Base-by-base conservation (phyloP, 2,888 invertebrate genomes). In the Priocnemis perturbator region DNA sequence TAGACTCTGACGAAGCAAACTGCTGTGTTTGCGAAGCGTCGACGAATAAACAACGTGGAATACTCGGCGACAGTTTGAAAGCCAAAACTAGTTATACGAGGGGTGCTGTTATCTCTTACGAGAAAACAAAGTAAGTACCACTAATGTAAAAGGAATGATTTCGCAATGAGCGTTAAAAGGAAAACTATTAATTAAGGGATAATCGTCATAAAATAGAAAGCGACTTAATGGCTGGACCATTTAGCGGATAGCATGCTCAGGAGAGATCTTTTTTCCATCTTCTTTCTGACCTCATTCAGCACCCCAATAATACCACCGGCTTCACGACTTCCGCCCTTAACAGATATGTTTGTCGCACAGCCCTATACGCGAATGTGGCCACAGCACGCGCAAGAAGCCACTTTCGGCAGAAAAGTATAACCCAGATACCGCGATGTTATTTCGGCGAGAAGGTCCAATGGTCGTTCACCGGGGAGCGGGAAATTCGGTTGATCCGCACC, bases 171-270 rank as follows among this genome's bases (percentile, higher is more conserved):
- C 7, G 37, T 9, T 3, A 37, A 11, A 9, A 11, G 37, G 37
- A 37, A 37, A 1, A 11, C 37, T 37, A 11, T 37, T 37, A 37
- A 11, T 37, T 37, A 37, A 7, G 1, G 11, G 37, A 37, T 37
- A 37, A 37, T 37, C 7, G 14, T 9, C 37, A 11, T 1, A 11
- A 11, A 37, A 11, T 37, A 1, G 37, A 37, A 37, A 37, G 37
- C 76, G 70, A 69, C 56, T 26, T 72, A 75, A 77, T 70, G 65
- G 64, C 45, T 11, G 17, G 37, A 50, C 57, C 64, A 65, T 78
- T 76, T 76, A 78, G 70, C 64, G 70, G 73, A 66, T 68, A 76
- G 59, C 64, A 63, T 23, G 52, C 62, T 68, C 70, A 72, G 64
- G 62, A 1, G 37, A 37, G 7, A 37, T 37, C 37, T 37, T 37